Base-by-base conservation (phyloP, 2,888 invertebrate genomes). In the Eupithecia dodoneata region DNA sequence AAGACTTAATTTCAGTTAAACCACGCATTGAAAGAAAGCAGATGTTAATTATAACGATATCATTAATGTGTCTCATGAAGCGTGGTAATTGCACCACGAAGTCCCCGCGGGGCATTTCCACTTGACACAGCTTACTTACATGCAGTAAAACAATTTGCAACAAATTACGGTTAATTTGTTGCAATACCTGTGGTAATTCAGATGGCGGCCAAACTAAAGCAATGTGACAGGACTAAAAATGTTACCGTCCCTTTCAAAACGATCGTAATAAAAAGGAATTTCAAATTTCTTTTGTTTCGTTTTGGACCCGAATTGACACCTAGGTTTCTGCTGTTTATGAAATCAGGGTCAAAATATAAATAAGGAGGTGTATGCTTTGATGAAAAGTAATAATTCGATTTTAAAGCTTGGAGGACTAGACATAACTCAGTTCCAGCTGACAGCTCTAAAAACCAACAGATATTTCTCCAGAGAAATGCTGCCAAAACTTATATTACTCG, bases 381-480 rank as follows among this genome's bases (percentile, higher is more conserved):
- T 30, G 30, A 30, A 30, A 30, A 30, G 30, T 1, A 30, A 30
- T 30, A 30, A 30, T 30, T 30, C 83, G 0, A 81, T 83, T 0
- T 75, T 82, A 0, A 84, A 82, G 65, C 83, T 85, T 15, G 85
- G 89, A 0, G 89, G 88, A 0, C 74, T 90, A 9, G 88, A 91
- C 3, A 80, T 93, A 67, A 76, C 87, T 0, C 83, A 87, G 10
- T 84, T 88, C 0, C 72, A 92, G 13, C 15, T 90, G 47, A 63
- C 82, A 15, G 80, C 87, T 0, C 69, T 92, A 0, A 87, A 87
- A 70, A 83, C 87, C 0, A 89, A 91, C 72, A 89, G 91, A 18
- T 71, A 81, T 0, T 15, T 90, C 0, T 85, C 87, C 2, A 80
- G 86, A 49, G 80, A 81, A 0, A 79, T 87, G 70, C 77, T 93